These are phyloP conservation scores for Amniataba percoides DNA, from an alignment of 2,797 vertebrate genomes.

Conservation along the genomic window DNA sequence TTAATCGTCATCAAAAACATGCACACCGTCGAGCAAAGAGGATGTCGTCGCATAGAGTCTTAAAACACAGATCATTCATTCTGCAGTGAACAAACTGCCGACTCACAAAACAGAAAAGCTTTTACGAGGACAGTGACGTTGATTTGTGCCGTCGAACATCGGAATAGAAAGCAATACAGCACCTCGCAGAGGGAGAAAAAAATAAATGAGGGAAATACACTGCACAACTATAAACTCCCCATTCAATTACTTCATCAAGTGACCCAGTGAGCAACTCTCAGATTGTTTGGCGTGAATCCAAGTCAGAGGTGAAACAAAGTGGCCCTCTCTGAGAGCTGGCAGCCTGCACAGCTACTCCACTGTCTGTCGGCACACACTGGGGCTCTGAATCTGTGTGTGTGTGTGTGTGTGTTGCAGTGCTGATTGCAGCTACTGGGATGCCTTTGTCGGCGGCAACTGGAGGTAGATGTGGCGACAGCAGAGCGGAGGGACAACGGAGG, in stretches of 20 bases:
- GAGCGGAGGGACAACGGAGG: slow-evolving; percentile 53
- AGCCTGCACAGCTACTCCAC: slow-evolving; percentile 70
- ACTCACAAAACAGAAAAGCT: slow-evolving; percentile 21
- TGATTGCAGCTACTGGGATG: slow-evolving; percentile 66
- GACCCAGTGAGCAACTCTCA: slow-evolving; percentile 73
- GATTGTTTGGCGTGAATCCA: slow-evolving; percentile 69
- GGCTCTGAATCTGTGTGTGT: slow-evolving; percentile 35
- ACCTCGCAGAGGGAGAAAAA: slow-evolving; percentile 7
- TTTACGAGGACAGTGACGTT: slow-evolving; percentile 24
- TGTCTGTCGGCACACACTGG: slow-evolving; percentile 69
- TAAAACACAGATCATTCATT: slow-evolving; percentile 22
- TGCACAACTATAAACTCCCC: slow-evolving; percentile 67
- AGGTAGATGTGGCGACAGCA: slow-evolving; percentile 64
- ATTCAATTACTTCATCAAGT: slow-evolving; percentile 79
- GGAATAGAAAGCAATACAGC: slow-evolving; percentile 59
- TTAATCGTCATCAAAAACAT: background rate
- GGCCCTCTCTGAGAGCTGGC: slow-evolving; percentile 70
- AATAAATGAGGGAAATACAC: slow-evolving; percentile 42
- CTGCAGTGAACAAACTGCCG: slow-evolving; percentile 21
- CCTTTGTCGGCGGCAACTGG: slow-evolving; percentile 68
- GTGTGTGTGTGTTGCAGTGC: slow-evolving; percentile 12
- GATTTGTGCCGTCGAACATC: slow-evolving; percentile 45
- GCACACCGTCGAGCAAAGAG: background rate
- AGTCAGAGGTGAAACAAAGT: slow-evolving; percentile 80
- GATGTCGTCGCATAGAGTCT: background rate